Evolutionary conservation across 2,888 invertebrate genomes (phyloP).

Genomic region (Calephelis perditalis): DNA sequence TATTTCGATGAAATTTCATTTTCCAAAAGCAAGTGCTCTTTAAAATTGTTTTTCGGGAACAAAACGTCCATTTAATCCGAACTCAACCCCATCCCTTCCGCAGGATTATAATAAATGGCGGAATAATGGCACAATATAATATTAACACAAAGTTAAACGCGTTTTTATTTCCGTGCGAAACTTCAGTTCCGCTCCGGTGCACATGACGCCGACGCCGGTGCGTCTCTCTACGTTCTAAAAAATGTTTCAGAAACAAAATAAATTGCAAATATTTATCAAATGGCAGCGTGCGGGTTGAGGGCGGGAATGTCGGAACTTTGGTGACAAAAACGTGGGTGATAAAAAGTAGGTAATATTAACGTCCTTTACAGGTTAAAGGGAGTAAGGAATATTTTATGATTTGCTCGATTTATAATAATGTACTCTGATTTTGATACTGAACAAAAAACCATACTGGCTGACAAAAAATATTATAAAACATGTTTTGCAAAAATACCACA

Average conservation of each 20-base stretch:
- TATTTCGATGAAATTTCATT: constrained; percentile 22
- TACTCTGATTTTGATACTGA: no score
- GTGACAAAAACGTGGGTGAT: not conserved
- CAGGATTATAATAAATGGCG: constrained; percentile 74
- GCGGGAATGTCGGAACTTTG: constrained; percentile 19
- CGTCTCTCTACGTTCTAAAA: constrained; percentile 60
- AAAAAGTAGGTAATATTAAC: constrained; percentile 3
- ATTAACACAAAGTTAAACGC: constrained; percentile 77
- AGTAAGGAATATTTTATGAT: no score
- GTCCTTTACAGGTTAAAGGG: not conserved
- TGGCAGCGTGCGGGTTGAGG: constrained; percentile 42
- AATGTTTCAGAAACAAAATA: constrained; percentile 62
- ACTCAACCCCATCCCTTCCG: constrained; percentile 73
- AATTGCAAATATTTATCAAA: constrained; percentile 73
- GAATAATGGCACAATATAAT: constrained; percentile 77
- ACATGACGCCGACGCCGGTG: constrained; percentile 52
- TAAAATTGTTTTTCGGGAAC: constrained; percentile 66
- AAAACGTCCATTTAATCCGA: constrained; percentile 73
- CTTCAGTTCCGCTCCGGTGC: constrained; percentile 56
- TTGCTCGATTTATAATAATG: no score
- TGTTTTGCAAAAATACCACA: no score
- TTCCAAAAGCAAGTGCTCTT: constrained; percentile 42
- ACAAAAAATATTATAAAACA: no score
- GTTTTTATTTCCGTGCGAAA: constrained; percentile 73
- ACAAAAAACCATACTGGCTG: no score